A percentile compares a stretch with the other conserved stretches of the same genome.
These are phyloP conservation scores for Tetheella fluctuosa DNA, from an alignment of 2,888 invertebrate species.

Conservation along the genomic window DNA sequence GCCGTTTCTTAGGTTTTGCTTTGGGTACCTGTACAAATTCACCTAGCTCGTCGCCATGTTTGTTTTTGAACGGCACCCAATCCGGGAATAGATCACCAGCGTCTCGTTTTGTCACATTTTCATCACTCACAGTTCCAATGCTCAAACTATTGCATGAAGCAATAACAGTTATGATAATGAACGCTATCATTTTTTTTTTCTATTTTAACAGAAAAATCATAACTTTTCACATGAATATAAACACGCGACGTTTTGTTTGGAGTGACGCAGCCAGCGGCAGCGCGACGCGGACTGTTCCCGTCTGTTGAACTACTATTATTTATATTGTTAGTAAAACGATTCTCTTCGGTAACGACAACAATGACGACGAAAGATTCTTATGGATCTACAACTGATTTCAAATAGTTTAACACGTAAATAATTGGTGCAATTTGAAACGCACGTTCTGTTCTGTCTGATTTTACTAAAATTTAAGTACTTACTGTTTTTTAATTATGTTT, in stretches of 20 bases:
- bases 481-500: not conserved
- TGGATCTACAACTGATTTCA: constrained; percentile 45
- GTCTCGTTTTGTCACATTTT: constrained; percentile 64
- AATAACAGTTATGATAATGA: constrained; percentile 34
- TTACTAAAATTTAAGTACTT: no score
- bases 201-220: constrained; percentile 38
- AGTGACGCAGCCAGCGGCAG: constrained; percentile 54
- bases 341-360: constrained; percentile 56
- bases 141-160: constrained; percentile 53
- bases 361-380: constrained; percentile 46
- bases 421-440: not conserved
- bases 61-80: constrained; percentile 79
- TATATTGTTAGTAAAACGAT: constrained; percentile 81
- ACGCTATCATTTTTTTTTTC: constrained; percentile 32
- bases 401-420: not conserved
- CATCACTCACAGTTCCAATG: constrained; percentile 60
- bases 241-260: constrained; percentile 26
- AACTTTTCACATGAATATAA: constrained; percentile 24
- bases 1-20: constrained; percentile 68
- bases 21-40: constrained; percentile 64
- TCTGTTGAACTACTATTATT: constrained; percentile 73
- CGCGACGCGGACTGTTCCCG: constrained; percentile 68
- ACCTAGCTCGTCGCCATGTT: constrained; percentile 68
- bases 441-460: not conserved
- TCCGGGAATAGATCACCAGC: constrained; percentile 67